These are phyloP conservation scores for Cepphus grylle DNA, from an alignment of 2,113 vertebrate species.

Conservation along the genomic window DNA sequence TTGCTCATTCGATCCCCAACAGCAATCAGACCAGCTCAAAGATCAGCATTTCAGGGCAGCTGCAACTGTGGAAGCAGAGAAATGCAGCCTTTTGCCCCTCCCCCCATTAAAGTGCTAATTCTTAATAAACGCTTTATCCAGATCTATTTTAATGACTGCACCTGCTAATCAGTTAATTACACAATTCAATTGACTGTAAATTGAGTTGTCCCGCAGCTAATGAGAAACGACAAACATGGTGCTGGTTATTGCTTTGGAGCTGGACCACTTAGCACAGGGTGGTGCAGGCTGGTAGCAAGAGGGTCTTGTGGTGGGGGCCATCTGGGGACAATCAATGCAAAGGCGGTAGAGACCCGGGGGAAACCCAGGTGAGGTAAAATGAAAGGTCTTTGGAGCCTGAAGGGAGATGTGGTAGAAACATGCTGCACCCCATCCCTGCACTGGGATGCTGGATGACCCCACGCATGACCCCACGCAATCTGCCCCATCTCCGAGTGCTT, in stretches of 20 bases:
- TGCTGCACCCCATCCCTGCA: neutral
- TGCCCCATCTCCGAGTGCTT: neutral
- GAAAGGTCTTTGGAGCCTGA: neutral
- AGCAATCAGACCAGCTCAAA: accelerated
- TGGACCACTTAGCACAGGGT: neutral
- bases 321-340: neutral
- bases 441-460: neutral
- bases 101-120: neutral
- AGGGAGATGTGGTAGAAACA: neutral
- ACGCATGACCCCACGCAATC: neutral
- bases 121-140: neutral
- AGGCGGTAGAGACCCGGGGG: neutral
- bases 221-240: accelerated
- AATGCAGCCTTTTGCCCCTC: neutral
- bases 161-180: neutral
- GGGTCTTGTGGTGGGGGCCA: neutral
- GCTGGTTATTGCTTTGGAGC: neutral
- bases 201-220: neutral
- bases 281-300: neutral
- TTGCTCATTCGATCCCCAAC: accelerated
- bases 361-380: neutral
- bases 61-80: neutral
- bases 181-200: neutral
- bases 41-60: neutral
- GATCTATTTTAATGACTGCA: neutral